Evolutionary conservation across 1,140 invertebrate species (phyloP), one percentile per base, ranked within the genome.

Genomic region (Zaprionus taronus): DNA sequence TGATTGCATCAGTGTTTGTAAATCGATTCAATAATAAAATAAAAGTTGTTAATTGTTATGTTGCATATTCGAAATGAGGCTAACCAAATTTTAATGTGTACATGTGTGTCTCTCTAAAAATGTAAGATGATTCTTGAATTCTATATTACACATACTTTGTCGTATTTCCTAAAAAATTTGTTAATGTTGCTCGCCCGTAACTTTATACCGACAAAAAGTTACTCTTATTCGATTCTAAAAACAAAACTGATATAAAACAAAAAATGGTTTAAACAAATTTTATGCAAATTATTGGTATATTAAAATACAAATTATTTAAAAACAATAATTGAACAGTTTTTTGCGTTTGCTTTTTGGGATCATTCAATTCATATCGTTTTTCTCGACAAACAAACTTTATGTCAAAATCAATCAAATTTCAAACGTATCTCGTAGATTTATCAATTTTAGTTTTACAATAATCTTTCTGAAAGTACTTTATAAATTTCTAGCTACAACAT

Each of bases 131-230:
- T 86, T 80, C 71, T 55, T 80, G 74, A 86, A 78, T 81, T 89
- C 80, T 80, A 63, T 73, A 76, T 57, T 81, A 68, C 28, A 70
- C 49, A 56, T 63, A 71, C 72, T 87, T 66, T 87, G 83, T 83
- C 79, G 74, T 79, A 87, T 84, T 89, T 87, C 81, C 72, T 79
- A 73, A 81, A 81, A 89, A 62, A 87, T 89, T 83, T 89, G 84
- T 87, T 72, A 89, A 80, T 87, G 84, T 87, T 87, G 81, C 78
- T 87, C n/a, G 71, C 56, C 70, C 71, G 73, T 51, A 53, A 79
- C 47, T 62, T 64, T 65, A 67, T 78, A 87, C 47, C 38, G 47
- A 84, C 64, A 47, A 82, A 69, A 41, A 70, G 74, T 76, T 89
- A 65, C 67, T 76, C 71, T 89, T 81, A 71, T 77, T 79, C 53